phyloP scores from a whole-genome alignment of 2,113 vertebrate species.

The Enhydra lutris region DNA sequence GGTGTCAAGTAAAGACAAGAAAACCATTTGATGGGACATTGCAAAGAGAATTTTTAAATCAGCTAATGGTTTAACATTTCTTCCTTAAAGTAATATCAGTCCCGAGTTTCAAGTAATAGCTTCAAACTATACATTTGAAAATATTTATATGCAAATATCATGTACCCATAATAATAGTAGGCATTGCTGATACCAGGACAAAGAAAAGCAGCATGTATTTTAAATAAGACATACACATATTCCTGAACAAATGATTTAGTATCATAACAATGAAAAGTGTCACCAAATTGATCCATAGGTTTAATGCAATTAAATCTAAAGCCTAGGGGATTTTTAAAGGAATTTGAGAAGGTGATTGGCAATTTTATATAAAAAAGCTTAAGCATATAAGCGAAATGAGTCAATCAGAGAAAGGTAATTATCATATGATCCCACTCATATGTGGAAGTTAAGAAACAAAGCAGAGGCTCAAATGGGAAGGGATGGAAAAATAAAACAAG shows the following conservation, averaged over 20 bases:
- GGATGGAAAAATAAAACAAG: background rate
- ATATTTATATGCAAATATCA: background rate
- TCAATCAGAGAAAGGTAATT: too few relatives aligned
- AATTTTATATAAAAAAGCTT: background rate
- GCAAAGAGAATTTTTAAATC: background rate
- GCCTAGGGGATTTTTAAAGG: background rate
- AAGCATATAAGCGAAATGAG: too few relatives aligned
- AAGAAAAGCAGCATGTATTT: background rate
- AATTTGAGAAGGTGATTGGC: background rate
- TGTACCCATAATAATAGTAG: background rate
- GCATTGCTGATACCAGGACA: background rate
- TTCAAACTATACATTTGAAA: background rate
- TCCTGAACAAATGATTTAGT: background rate
- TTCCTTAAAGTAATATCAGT: background rate
- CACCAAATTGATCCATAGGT: background rate
- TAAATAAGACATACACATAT: background rate
- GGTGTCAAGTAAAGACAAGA: background rate
- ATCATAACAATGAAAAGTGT: background rate
- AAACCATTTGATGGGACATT: background rate
- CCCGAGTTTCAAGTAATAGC: background rate
- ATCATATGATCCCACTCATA: too few relatives aligned
- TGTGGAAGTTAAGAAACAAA: too few relatives aligned
- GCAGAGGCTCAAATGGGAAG: too few relatives aligned
- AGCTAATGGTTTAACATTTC: background rate
- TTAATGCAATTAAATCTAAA: background rate